Evolutionary conservation across 2,888 invertebrate species (phyloP).

Genomic region (Rhagophthalmus giganteus): DNA sequence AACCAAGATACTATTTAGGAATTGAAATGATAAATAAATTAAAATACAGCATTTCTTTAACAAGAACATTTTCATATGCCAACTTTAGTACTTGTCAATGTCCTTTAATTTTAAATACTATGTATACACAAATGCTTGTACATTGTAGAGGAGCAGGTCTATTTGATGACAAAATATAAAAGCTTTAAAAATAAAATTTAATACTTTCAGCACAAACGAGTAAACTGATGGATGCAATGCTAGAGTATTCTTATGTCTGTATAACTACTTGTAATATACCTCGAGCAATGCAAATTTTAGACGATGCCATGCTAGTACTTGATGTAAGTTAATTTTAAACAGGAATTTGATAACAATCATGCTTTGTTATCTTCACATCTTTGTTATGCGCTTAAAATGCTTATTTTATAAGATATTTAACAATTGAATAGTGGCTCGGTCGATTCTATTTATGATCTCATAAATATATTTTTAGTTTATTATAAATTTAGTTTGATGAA

Average conservation of each 20-base stretch:
- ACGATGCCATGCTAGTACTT: slow-evolving; percentile 57
- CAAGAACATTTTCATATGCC: slow-evolving; percentile 56
- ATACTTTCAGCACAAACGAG: slow-evolving; percentile 52
- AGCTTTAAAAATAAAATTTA: not conserved
- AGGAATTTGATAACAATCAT: too few relatives aligned
- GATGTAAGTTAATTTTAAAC: too few relatives aligned
- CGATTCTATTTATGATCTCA: too few relatives aligned
- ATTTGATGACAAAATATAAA: not conserved
- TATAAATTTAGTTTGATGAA: too few relatives aligned
- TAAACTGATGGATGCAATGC: slow-evolving; percentile 59
- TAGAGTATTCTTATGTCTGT: slow-evolving; percentile 63
- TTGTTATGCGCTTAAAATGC: too few relatives aligned
- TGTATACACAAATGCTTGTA: slow-evolving; percentile 62
- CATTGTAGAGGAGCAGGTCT: slow-evolving; percentile 65
- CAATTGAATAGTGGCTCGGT: too few relatives aligned
- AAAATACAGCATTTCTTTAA: slow-evolving; percentile 36
- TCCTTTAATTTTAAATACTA: slow-evolving; percentile 59
- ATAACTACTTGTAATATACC: slow-evolving; percentile 61
- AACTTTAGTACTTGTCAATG: slow-evolving; percentile 64
- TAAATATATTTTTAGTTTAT: too few relatives aligned
- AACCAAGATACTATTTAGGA: too few relatives aligned
- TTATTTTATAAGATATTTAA: too few relatives aligned
- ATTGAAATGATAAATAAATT: too few relatives aligned
- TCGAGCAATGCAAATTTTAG: slow-evolving; percentile 60
- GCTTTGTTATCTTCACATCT: too few relatives aligned